Base-by-base conservation (phyloP, 2,797 vertebrate genomes). In the Merluccius polli region DNA sequence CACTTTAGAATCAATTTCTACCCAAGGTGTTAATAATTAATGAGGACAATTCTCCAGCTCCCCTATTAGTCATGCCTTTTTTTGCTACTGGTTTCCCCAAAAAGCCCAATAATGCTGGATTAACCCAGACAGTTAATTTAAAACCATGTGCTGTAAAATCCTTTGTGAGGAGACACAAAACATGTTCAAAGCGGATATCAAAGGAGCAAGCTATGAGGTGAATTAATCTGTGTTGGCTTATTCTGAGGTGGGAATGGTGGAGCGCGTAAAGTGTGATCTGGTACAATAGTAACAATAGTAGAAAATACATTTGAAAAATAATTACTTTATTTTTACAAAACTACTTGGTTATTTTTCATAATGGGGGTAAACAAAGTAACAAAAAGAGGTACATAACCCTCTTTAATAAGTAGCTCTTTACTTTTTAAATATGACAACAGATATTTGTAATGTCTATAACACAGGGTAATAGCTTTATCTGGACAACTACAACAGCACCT, bases 21-120 rank as follows among this genome's bases (percentile, higher is more conserved):
- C 82, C 86, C 83, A 81, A 73, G 80, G 80, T 88, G 84, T 92
- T 88, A 84, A 89, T 90, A 86, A 88, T 89, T 89, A 89, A 90
- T 85, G 82, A 88, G 86, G 87, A 90, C 85, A 85, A 89, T 88
- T 91, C 89, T 89, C 89, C 73, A 73, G 87, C 69, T 77, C 81
- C 83, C 81, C 82, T 78, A 87, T 91, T 88, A 92, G 78, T 92
- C 91, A 91, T 89, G 78, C n/a, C 83, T 87, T 84, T 27, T n/a
- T 84, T 79, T 87, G 85, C 80, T 89, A 79, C 87, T 86, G 75
- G 80, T 75, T 82, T 86, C 85, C 84, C 83, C 85, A 81, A 84
- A 86, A 88, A 81, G 82, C 84, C 83, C 85, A 81, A 84, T 86
- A 88, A 82, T 81, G 82, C 86, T 84, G 84, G 83, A 87, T 91